Percentiles rank a stretch among this genome's conserved stretches.
Conservation (phyloP, 2,113 vertebrate species). For the Perccottus glenii region DNA sequence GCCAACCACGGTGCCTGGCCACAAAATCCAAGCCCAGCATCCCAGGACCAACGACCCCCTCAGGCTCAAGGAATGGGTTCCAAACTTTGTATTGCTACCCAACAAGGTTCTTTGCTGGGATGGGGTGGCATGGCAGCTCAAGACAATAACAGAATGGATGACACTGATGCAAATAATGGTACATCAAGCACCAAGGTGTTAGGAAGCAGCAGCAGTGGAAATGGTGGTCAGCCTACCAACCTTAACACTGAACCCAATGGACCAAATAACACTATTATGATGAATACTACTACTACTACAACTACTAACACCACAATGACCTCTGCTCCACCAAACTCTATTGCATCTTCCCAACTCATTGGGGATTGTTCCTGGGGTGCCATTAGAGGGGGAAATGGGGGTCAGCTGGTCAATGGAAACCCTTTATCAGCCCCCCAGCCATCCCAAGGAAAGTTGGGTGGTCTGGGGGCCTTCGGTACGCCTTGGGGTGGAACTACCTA, state of each 20-base stretch:
- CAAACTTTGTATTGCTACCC: conserved; percentile 79
- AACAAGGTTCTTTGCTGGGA: conserved; percentile 67
- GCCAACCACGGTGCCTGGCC: conserved; percentile 96
- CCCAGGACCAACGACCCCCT: conserved; percentile 87
- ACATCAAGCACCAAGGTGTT: conserved; percentile 89
- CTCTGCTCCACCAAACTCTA: conserved; percentile 99
- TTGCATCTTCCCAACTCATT: conserved; percentile 87
- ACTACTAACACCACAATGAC: conserved; percentile 95
- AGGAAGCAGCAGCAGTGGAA: conserved; percentile 82
- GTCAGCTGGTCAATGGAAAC: conserved; percentile 86
- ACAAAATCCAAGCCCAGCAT: conserved; percentile 72
- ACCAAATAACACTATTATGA: conserved; percentile 96
- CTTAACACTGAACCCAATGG: conserved; percentile 97
- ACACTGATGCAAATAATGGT: conserved; percentile 88
- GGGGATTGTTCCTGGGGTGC: conserved; percentile 87
- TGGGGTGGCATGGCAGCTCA: conserved; percentile 89
- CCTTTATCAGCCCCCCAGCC: conserved; percentile 76
- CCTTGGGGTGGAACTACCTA: conserved; percentile 89
- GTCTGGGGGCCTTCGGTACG: conserved; percentile 86
- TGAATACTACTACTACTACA: conserved; percentile 90
- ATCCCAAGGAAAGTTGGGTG: conserved; percentile 86
- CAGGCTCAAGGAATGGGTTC: conserved; percentile 90
- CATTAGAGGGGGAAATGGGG: conserved; percentile 64
- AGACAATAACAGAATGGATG: conserved; percentile 82
- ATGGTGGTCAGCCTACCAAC: conserved; percentile 85